A percentile compares a stretch with the other conserved stretches of the same genome.
Conservation (phyloP, 1,140 invertebrate species). For the Lepidostoma basale region DNA sequence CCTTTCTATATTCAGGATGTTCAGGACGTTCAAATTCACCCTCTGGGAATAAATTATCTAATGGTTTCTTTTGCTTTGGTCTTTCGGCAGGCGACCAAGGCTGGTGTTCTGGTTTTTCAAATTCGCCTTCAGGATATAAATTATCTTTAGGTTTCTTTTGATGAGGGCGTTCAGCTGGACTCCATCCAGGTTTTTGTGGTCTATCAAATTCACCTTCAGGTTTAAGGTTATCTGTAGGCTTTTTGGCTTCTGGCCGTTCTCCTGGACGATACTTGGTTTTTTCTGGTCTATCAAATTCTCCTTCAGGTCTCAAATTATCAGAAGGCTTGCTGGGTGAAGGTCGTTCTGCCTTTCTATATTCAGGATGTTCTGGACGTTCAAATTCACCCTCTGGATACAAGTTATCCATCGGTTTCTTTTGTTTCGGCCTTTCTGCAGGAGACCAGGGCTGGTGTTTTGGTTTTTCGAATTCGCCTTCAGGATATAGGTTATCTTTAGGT, state of each 20-base stretch:
- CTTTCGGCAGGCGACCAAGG: slow-evolving; percentile 60
- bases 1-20: slow-evolving; percentile 49
- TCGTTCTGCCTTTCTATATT: slow-evolving; percentile 55
- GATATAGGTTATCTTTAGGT: slow-evolving; percentile 65
- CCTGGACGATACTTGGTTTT: slow-evolving; percentile 60
- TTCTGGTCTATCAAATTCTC: slow-evolving; percentile 67
- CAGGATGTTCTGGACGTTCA: slow-evolving; percentile 53
- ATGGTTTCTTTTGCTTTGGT: slow-evolving; percentile 53
- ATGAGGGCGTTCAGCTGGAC: slow-evolving; percentile 57
- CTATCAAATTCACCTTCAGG: slow-evolving; percentile 64
- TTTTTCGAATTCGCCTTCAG: slow-evolving; percentile 64
- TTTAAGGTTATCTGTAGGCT: slow-evolving; percentile 60
- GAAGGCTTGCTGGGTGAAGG: slow-evolving; percentile 54
- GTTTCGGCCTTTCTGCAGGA: slow-evolving; percentile 56
- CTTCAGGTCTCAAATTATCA: slow-evolving; percentile 69
- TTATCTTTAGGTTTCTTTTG: slow-evolving; percentile 63
- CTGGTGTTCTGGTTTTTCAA: slow-evolving; percentile 64
- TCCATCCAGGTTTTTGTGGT: slow-evolving; percentile 50
- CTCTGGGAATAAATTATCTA: slow-evolving; percentile 62
- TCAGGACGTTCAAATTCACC: slow-evolving; percentile 62
- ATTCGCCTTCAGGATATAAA: slow-evolving; percentile 63
- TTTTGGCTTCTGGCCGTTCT: slow-evolving; percentile 54
- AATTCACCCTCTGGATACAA: slow-evolving; percentile 67
- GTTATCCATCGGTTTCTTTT: slow-evolving; percentile 62
- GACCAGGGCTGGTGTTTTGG: slow-evolving; percentile 50